Conservation (phyloP, 2,888 invertebrate species). For the Pediacus dermestoides region DNA sequence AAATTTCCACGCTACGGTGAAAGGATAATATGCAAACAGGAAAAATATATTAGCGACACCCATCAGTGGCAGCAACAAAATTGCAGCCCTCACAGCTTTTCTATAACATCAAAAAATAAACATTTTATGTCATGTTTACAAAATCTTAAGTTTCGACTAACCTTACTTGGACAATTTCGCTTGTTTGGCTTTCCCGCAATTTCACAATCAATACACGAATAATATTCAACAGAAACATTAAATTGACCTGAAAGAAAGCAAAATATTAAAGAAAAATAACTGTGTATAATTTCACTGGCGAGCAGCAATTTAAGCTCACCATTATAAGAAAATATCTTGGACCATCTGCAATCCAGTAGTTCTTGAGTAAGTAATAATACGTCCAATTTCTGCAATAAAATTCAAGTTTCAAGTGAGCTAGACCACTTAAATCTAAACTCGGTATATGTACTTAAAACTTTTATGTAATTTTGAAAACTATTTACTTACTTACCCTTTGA, state of each 20-base stretch:
- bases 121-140: neutral
- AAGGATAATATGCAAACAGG: constrained; percentile 60
- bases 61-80: constrained; percentile 73
- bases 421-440: too few species aligned
- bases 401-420: constrained; percentile 1
- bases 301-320: constrained; percentile 55
- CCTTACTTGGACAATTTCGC: constrained; percentile 72
- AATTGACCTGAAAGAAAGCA: constrained; percentile 60
- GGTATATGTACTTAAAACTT: too few species aligned
- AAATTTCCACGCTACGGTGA: constrained; percentile 66
- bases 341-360: constrained; percentile 89
- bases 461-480: too few species aligned
- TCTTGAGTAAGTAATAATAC: constrained; percentile 74
- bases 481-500: too few species aligned
- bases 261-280: too few species aligned
- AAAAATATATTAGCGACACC: constrained; percentile 77
- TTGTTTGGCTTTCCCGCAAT: constrained; percentile 66
- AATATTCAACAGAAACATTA: constrained; percentile 74
- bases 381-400: constrained; percentile 58
- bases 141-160: constrained; percentile 44
- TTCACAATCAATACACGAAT: constrained; percentile 75
- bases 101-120: constrained; percentile 48
- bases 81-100: constrained; percentile 76
- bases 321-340: constrained; percentile 76
- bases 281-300: too few species aligned